Conservation (phyloP, 2,113 vertebrate genomes). For the Ictidomys tridecemlineatus region DNA sequence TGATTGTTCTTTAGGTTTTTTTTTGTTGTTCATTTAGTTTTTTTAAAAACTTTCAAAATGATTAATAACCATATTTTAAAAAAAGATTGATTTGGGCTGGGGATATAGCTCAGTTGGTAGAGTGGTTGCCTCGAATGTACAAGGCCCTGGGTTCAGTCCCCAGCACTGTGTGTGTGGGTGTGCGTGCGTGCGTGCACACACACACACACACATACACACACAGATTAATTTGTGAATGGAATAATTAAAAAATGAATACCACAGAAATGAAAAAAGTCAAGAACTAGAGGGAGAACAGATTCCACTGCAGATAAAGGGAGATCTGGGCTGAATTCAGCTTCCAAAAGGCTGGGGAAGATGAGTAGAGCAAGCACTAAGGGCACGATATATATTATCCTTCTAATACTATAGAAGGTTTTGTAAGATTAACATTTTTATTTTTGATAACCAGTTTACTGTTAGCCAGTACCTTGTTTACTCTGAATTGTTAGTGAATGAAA, state of each 20-base stretch:
- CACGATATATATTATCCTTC: neutral
- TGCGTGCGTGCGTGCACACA: no score
- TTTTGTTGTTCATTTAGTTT: conserved; percentile 19
- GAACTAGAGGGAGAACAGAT: neutral
- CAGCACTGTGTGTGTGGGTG: no score
- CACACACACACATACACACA: no score
- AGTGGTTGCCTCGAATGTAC: no score
- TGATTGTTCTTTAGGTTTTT: neutral
- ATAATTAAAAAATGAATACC: neutral
- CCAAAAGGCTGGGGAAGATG: neutral
- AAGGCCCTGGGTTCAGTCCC: no score
- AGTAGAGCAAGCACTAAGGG: neutral
- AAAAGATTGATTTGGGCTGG: neutral
- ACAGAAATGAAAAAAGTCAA: neutral
- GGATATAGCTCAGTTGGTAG: no score
- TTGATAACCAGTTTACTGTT: neutral
- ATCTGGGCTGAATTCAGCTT: neutral
- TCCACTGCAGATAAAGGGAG: neutral
- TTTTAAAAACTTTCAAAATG: neutral
- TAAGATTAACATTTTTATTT: conserved; percentile 7
- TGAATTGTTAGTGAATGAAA: conserved; percentile 57
- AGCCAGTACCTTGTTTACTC: neutral
- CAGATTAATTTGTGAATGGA: neutral
- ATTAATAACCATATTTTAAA: neutral
- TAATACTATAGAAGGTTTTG: neutral